Base-by-base conservation (phyloP, 2,888 invertebrate species). In the Xestia c-nigrum region DNA sequence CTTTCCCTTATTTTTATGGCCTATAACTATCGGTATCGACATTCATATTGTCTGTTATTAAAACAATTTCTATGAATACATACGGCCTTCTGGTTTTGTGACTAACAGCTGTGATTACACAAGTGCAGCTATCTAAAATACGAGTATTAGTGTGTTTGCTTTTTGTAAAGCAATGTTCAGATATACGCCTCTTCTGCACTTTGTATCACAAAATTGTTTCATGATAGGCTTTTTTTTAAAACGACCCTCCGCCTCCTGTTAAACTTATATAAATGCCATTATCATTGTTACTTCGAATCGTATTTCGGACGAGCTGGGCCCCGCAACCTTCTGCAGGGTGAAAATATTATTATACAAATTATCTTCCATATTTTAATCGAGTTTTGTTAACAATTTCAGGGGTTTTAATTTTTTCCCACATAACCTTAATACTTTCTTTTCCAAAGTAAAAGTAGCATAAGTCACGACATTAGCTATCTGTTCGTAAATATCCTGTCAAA, bases 1-100 rank as follows among this genome's bases (percentile, higher is more conserved):
- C 21, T 76, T 69, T 59, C 64, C 57, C 47, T n/a, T n/a, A 63
- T 38, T 79, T 69, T 66, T 63, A 63, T 72, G 12, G 21, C 16
- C 52, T 21, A 14, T 46, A 68, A 71, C 55, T 67, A 57, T 67
- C 19, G 19, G 80, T 47, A 47, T n/a, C 64, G 6, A 66, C 24
- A n/a, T 43, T 50, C 4, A n/a, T 50, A 79, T 3, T 38, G 38
- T 12, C 46, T 12, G 6, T 14, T 46, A 43, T 40, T 75, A 46
- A 55, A 78, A 75, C 43, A 55, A 38, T 52, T 78, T 78, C 46
- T 46, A 52, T 38, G 46, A 38, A 46, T 52, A 52, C 24, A 38
- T 52, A 14, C 14, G 47, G 43, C 47, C 47, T 70, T 79, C 43
- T 50, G 21, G 19, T 59, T 70, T 70, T 59, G 43, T 71, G 16